Evolutionary conservation across 35 echinoderm and acorn worm genomes (phyloP), one percentile per base, ranked within the genome.

Genomic region (Nesometra sesokonis): DNA sequence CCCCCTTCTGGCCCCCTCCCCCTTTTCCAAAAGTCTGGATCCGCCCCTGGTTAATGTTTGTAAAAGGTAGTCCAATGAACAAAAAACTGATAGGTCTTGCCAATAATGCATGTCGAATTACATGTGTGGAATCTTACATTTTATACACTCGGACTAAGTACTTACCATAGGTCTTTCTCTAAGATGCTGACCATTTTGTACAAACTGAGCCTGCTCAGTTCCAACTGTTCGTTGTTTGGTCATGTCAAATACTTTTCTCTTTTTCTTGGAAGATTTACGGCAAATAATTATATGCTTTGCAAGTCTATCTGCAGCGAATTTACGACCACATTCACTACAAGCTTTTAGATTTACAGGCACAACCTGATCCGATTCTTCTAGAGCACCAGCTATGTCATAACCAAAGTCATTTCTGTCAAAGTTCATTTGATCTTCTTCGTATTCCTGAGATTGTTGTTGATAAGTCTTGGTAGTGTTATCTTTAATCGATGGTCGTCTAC

Each of bases 211-310:
- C 17, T 82, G 15, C 29, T 97, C 95, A 38, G 95, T 97, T 11
- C 95, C 95, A 35, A 82, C 87, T 79, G 92, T 89, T 23, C 95
- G 37, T 4, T 97, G 86, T 67, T 93, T 86, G 21, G 89, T 87
- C 36, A 81, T 86, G 84, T 97, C 92, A 85, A 91, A 97, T 11
- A 89, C 87, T 85, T 97, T 97, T 37, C 95, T 82, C 36, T 93
- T 91, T 35, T 88, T 91, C 7, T 82, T 91, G 19, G 83, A 85
- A 33, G 78, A 39, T 32, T 97, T 90, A 80, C 93, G 86, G 80
- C 95, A 93, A 34, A 97, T 76, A 30, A 67, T 39, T 7, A 47
- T 81, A 86, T 97, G 95, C 33, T 93, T 97, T 13, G 89, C 47
- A 77, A 97, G 78, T 78, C 95, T 91, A 34, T 97, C 92, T 31